Evolutionary conservation across 2,113 vertebrate species (phyloP).

Genomic region (Origma solitaria): DNA sequence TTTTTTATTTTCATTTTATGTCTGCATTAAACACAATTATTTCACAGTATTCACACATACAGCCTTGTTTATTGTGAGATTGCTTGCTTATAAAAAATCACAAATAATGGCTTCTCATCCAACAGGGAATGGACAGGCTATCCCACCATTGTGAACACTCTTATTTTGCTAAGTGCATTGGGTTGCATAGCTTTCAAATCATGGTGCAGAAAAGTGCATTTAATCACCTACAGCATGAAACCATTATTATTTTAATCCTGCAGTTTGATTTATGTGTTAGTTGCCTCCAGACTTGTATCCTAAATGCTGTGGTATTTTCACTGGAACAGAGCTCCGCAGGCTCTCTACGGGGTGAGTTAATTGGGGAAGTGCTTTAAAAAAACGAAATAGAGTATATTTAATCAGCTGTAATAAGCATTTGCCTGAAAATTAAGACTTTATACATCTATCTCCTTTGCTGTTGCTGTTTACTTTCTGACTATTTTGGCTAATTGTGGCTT

Average conservation of each 20-base stretch:
- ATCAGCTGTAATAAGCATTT: conserved; percentile 9
- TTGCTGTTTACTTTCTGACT: conserved; percentile 23
- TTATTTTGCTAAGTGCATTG: conserved; percentile 21
- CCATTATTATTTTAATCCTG: conserved; percentile 40
- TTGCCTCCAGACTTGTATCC: conserved; percentile 15
- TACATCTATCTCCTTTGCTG: not conserved
- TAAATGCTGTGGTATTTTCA: conserved; percentile 47
- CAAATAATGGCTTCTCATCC: conserved; percentile 50
- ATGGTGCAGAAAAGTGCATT: conserved; percentile 23
- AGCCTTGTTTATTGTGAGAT: conserved; percentile 43
- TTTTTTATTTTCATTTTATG: conserved; percentile 42
- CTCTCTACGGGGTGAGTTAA: conserved; percentile 49
- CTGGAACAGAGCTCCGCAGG: conserved; percentile 35
- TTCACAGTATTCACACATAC: conserved; percentile 14
- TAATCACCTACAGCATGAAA: conserved; percentile 49
- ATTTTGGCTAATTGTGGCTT: conserved; percentile 22
- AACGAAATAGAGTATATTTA: not conserved
- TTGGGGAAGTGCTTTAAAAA: conserved; percentile 29
- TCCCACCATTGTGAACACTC: not conserved
- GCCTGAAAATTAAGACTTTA: not conserved
- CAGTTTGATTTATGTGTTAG: conserved; percentile 35
- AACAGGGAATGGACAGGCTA: conserved; percentile 47
- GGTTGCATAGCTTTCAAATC: conserved; percentile 27
- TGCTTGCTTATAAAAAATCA: conserved; percentile 52
- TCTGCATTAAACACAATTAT: conserved; percentile 38